Conservation (phyloP, 2,888 invertebrate genomes). For the Cyclophora albipunctata region DNA sequence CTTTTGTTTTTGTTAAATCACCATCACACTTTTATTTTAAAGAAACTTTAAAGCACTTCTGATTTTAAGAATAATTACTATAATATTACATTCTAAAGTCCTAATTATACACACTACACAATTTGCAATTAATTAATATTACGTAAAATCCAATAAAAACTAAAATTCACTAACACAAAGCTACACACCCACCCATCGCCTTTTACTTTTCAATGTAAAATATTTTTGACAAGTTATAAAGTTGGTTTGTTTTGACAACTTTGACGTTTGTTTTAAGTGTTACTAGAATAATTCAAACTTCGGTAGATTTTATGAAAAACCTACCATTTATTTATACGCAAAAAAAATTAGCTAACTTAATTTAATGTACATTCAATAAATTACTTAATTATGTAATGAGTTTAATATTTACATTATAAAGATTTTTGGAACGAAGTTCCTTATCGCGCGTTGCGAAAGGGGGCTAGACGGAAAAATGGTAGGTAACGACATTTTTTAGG, state of each 20-base stretch:
- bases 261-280: no score
- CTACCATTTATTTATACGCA: not conserved
- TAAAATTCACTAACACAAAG: conserved; percentile 45
- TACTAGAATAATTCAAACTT: not conserved
- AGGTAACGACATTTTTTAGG: no score
- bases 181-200: conserved; percentile 59
- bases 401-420: no score
- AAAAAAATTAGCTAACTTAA: no score
- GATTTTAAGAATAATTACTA: not conserved
- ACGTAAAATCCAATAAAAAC: conserved; percentile 21
- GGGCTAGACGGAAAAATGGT: no score
- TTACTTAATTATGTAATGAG: no score
- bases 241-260: conserved; percentile 25
- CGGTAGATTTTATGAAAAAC: conserved; percentile 1
- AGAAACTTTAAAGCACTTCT: not conserved
- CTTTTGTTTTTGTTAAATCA: conserved; percentile 25
- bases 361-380: no score
- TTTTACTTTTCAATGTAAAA: conserved; percentile 60
- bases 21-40: conserved; percentile 7
- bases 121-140: not conserved
- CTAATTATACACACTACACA: not conserved
- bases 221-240: conserved; percentile 29
- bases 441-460: no score
- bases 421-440: no score
- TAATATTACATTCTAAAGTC: not conserved